A percentile compares a stretch with the other conserved stretches of the same genome.
These are phyloP conservation scores for Hiodon alosoides DNA, from an alignment of 2,113 vertebrate species.

Conservation along the genomic window DNA sequence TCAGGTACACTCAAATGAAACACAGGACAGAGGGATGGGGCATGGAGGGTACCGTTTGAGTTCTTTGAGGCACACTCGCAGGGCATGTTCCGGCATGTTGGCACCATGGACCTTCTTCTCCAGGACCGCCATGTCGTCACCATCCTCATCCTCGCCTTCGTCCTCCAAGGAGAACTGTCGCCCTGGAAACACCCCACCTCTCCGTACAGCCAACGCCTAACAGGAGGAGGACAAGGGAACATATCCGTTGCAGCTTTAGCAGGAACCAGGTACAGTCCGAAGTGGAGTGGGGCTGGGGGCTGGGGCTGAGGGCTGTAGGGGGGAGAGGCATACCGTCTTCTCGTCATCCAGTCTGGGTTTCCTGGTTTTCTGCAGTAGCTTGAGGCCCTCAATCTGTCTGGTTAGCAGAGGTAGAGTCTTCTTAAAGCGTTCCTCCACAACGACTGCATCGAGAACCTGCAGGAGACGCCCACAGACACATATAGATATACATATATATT, in stretches of 20 bases:
- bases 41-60: constrained; percentile 72
- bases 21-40: neutral
- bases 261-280: neutral
- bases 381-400: constrained; percentile 88
- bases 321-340: constrained; percentile 68
- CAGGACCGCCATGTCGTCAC: constrained; percentile 75
- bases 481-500: neutral
- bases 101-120: constrained; percentile 81
- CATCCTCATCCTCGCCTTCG: constrained; percentile 85
- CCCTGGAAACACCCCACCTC: constrained; percentile 67
- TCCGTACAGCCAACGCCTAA: constrained; percentile 73
- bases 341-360: constrained; percentile 78
- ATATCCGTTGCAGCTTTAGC: neutral
- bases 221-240: neutral
- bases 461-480: constrained; percentile 7
- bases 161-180: constrained; percentile 59
- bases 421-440: constrained; percentile 86
- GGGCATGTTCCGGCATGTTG: constrained; percentile 84
- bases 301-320: neutral
- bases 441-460: constrained; percentile 87
- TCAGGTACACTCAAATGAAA: neutral
- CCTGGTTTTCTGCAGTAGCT: constrained; percentile 85
- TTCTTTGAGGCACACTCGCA: constrained; percentile 88
- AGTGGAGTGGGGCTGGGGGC: neutral
- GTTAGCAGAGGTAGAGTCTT: constrained; percentile 86